phyloP scores from a whole-genome alignment of 2,888 invertebrate genomes.

The Polydrusus cervinus region DNA sequence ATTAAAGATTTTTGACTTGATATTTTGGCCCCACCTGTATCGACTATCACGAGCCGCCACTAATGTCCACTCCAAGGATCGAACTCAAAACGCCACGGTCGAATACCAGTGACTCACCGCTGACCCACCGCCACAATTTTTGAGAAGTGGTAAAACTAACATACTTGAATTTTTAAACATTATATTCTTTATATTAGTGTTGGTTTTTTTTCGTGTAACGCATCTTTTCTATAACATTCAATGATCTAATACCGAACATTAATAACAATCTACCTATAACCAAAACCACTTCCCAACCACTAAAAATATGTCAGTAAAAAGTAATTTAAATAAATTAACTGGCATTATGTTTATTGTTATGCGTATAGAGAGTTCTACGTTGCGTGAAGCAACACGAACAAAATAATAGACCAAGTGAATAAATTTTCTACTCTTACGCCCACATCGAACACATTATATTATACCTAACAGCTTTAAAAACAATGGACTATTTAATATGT shows the following conservation, averaged over 20 bases:
- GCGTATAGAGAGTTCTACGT: constrained; percentile 47
- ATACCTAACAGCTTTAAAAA: constrained; percentile 37
- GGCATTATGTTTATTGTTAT: constrained; percentile 46
- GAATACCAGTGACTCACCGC: too few relatives aligned
- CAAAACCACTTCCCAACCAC: constrained; percentile 13
- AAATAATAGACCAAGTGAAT: constrained; percentile 48
- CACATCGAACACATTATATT: constrained; percentile 37
- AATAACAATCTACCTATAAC: constrained; percentile 22
- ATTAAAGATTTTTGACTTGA: too few relatives aligned
- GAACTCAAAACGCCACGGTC: too few relatives aligned
- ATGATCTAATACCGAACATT: not conserved
- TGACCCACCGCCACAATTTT: too few relatives aligned
- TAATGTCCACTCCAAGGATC: too few relatives aligned
- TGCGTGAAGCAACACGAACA: constrained; percentile 51
- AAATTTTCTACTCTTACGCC: constrained; percentile 53
- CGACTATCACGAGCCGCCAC: too few relatives aligned
- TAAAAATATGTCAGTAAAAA: constrained; percentile 25
- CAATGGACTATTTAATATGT: constrained; percentile 35
- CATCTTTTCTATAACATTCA: not conserved
- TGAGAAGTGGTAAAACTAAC: too few relatives aligned
- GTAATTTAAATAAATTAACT: constrained; percentile 51
- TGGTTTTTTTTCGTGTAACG: too few relatives aligned
- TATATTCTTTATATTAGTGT: too few relatives aligned
- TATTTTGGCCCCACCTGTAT: too few relatives aligned
- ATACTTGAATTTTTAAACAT: too few relatives aligned